phyloP scores from a whole-genome alignment of 1,140 invertebrate species.

The Lepidurus apus region DNA sequence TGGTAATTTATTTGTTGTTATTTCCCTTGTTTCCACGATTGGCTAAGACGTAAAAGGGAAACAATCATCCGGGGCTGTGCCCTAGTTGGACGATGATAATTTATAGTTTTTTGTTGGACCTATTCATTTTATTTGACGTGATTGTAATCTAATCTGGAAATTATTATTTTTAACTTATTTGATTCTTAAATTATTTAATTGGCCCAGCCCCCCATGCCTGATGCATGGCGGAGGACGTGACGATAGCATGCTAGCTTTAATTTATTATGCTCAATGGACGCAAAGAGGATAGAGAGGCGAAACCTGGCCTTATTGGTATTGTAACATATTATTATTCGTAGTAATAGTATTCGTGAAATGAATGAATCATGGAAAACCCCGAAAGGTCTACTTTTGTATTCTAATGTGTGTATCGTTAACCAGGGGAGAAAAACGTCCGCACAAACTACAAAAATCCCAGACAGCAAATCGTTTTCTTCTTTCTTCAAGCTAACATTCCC shows the following conservation, averaged over 20 bases:
- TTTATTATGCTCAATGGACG: constrained; percentile 19
- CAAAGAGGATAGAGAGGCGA: background rate
- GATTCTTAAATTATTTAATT: constrained; percentile 3
- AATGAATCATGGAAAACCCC: background rate
- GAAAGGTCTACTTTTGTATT: constrained; percentile 12
- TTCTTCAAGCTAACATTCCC: background rate
- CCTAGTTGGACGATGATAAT: background rate
- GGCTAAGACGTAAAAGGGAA: background rate
- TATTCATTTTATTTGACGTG: constrained; percentile 14
- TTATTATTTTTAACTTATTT: background rate
- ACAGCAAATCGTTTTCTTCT: background rate
- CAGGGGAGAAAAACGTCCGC: background rate
- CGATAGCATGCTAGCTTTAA: constrained; percentile 18
- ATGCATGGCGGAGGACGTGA: background rate
- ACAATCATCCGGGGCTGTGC: background rate
- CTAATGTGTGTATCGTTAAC: constrained; percentile 18
- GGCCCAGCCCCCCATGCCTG: background rate
- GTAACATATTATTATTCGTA: constrained; percentile 19
- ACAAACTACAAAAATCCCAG: background rate
- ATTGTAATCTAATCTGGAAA: constrained; percentile 12
- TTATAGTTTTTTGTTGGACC: background rate
- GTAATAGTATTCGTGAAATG: background rate
- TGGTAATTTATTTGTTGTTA: background rate
- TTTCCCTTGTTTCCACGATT: background rate
- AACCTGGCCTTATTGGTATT: background rate